Conservation (phyloP, 2,113 vertebrate genomes). For the Nipponia nippon region DNA sequence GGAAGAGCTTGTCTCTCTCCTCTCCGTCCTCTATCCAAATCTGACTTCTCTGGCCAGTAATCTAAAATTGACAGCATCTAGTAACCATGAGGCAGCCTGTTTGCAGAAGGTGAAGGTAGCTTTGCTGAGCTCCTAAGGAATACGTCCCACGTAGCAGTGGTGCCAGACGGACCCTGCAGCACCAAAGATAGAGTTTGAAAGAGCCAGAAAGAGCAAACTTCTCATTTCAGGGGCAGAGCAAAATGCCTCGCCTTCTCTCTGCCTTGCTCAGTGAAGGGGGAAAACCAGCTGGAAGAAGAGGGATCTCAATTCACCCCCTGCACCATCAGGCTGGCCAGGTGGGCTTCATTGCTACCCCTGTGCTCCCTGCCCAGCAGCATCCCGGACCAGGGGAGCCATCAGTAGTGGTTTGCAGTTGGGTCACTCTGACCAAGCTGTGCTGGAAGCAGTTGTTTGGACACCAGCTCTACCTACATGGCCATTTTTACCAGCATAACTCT, state of each 20-base stretch:
- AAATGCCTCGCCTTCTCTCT: background rate
- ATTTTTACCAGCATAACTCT: background rate
- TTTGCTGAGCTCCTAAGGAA: background rate
- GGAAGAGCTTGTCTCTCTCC: background rate
- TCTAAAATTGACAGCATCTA: background rate
- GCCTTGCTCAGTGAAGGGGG: background rate
- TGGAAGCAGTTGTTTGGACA: background rate
- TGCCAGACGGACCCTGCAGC: background rate
- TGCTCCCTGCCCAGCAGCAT: background rate
- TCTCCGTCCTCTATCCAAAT: background rate
- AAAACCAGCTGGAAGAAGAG: background rate
- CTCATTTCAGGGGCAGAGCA: background rate
- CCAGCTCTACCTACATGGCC: background rate
- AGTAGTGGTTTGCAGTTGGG: background rate
- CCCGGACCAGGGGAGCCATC: background rate
- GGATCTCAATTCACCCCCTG: background rate
- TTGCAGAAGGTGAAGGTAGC: background rate
- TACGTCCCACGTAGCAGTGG: rapidly evolving
- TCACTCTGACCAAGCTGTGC: background rate
- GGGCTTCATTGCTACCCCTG: background rate
- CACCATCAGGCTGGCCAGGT: rapidly evolving
- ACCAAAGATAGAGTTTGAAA: background rate
- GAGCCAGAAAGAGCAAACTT: background rate
- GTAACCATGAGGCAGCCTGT: background rate
- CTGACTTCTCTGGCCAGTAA: background rate